Evolutionary conservation across 2,113 vertebrate species (phyloP), one percentile per base, ranked within the genome.

Genomic region (Psephotus haematonotus): DNA sequence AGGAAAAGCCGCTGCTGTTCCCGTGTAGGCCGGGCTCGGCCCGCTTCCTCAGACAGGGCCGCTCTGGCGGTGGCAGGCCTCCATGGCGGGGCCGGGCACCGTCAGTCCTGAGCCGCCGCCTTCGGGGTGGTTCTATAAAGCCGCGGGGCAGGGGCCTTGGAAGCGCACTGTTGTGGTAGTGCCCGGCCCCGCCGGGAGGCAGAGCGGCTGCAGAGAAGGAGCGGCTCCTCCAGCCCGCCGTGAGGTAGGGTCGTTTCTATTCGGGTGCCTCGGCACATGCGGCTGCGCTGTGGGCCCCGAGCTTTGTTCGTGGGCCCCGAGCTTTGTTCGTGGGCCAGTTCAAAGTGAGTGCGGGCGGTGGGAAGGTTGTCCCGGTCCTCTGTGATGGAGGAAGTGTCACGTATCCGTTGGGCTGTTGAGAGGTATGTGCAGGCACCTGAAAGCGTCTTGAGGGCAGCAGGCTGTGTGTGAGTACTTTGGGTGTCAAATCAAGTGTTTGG

Each of bases 361-460:
- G 65, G 39, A 11, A 11, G 49, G 2, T 1, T 23, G 10, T 6
- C 7, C 33, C 2, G 4, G 5, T 15, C 3, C 11, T 13, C 7
- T 17, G 20, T 4, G 18, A 20, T 8, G 6, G 4, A 29, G 43
- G 1, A 7, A 3, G 20, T 4, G 2, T 10, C 28, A 2, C 2
- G 24, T 13, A 2, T n/a, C 2, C 4, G 11, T 9, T 16, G 3
- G 29, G 9, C 10, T 27, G 13, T 7, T 68, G 24, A 8, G 43
- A 9, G 29, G 1, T 3, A 3, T 0, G 5, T 15, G 18, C 16
- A 8, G 31, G 3, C 7, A 2, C 8, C 15, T 37, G 35, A 1
- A 11, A 1, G 13, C 4, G 3, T 13, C 5, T 39, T 4, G 9
- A 29, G 37, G 37, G 41, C 35, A 37, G 28, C 35, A 18, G 7